Evolutionary conservation across 2,888 invertebrate species (phyloP).

Genomic region (Melanophora roralis): DNA sequence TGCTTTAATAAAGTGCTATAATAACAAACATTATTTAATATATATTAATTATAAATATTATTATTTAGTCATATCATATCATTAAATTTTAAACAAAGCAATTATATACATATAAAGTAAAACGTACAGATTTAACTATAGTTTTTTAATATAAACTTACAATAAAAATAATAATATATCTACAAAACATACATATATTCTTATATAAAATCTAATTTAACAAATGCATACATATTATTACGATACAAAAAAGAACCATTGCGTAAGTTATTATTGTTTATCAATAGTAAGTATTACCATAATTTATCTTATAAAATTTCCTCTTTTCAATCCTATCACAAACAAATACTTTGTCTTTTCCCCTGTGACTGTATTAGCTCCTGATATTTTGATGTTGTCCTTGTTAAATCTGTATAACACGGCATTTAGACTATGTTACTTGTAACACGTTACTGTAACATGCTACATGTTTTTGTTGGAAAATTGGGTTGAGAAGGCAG

Average conservation of each 20-base stretch:
- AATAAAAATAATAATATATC: no score
- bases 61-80: conserved; percentile 40
- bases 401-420: neutral
- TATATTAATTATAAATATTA: neutral
- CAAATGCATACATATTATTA: conserved; percentile 5
- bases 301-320: neutral
- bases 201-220: neutral
- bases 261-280: conserved; percentile 27
- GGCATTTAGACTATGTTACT: no score
- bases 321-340: neutral
- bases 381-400: no score
- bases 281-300: conserved; percentile 40
- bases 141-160: neutral
- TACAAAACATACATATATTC: conserved; percentile 6
- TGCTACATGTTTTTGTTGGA: no score
- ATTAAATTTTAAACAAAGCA: neutral
- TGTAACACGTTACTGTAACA: no score
- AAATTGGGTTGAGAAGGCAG: no score
- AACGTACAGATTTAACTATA: neutral
- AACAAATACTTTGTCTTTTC: neutral
- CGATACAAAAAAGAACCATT: conserved; percentile 1
- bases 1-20: conserved; percentile 43
- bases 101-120: neutral
- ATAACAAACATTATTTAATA: conserved; percentile 15
- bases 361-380: neutral